Evolutionary conservation across 2,888 invertebrate species (phyloP), one percentile per base, ranked within the genome.

Genomic region (Tridacna gigas): DNA sequence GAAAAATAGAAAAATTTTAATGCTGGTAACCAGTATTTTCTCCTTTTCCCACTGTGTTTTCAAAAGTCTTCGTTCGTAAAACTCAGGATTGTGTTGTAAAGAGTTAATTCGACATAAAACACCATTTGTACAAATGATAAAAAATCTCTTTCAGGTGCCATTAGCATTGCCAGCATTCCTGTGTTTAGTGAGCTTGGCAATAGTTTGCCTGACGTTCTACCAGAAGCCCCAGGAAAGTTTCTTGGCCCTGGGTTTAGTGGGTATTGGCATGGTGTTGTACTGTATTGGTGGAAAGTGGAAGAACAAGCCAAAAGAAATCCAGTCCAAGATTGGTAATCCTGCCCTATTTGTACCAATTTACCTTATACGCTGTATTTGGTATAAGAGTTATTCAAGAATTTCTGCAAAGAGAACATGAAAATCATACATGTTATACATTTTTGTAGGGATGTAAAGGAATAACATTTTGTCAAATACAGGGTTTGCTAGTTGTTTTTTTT

Each of bases 131-230:
- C 37, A 37, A 37, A 37, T 7, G 7, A 37, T 2, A 37, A 37
- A 37, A 37, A 37, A 37, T 61, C 15, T 26, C 2, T 95, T 95
- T 56, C 94, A 97, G 97, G 96, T 98, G 79, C 97, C 96, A 92
- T 95, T 98, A 18, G 89, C 96, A 4, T 95, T 98, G n/a, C 99
- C 99, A 0, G 95, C 98, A 51, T 95, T 97, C 78, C 98, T 98
- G 95, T 96, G 98, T 91, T 93, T 97, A 47, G 97, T 97, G 77
- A 98, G 98, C 94, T 95, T 97, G 28, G 97, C 98, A 94, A 96
- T 99, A 79, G 97, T 99, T n/a, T 96, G 97, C 75, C 96, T 97
- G 84, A 98, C 99, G 0, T 97, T 97, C 94, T 97, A 97, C 92
- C 97, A 96, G 28, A 96, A 97, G 77, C 98, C 98, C 0, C 95